phyloP scores from a whole-genome alignment of 2,797 vertebrate species.

The Rhinophrynus dorsalis region DNA sequence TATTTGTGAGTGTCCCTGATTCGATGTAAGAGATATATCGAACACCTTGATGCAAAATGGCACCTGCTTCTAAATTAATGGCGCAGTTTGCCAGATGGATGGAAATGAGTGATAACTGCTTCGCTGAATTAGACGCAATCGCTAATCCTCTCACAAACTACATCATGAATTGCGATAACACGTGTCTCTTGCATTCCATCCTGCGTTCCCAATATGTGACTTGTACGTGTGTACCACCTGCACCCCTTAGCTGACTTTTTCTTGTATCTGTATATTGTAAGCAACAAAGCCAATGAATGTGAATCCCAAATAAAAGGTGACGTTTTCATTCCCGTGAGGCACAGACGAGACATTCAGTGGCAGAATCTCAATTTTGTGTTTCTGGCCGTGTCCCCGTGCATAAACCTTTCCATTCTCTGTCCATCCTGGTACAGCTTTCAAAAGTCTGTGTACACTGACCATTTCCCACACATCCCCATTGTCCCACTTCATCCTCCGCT shows the following conservation, averaged over 20 bases:
- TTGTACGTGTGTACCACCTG: no score
- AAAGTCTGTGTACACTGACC: conserved; percentile 52
- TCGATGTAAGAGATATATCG: no score
- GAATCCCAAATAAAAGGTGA: conserved; percentile 82
- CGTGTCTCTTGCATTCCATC: no score
- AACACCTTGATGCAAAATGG: no score
- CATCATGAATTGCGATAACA: no score
- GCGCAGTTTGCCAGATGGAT: no score
- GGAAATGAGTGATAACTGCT: no score
- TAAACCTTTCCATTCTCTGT: conserved; percentile 74
- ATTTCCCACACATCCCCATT: conserved; percentile 66
- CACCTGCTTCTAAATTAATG: no score
- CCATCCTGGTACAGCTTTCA: conserved; percentile 76
- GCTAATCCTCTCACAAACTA: no score
- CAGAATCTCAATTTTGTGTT: conserved; percentile 63
- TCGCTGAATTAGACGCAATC: no score
- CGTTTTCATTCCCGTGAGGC: conserved; percentile 76
- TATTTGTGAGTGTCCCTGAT: no score
- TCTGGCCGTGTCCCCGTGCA: conserved; percentile 61
- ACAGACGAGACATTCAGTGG: conserved; percentile 68
- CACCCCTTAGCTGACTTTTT: not conserved
- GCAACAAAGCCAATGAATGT: conserved; percentile 78
- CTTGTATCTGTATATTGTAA: conserved; percentile 61
- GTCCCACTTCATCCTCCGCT: conserved; percentile 65
- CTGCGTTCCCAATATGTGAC: no score